A percentile compares a stretch with the other conserved stretches of the same genome.
These are phyloP conservation scores for Rhinolophus ferrumequinum DNA, from an alignment of 2,113 vertebrate species.

Conservation along the genomic window DNA sequence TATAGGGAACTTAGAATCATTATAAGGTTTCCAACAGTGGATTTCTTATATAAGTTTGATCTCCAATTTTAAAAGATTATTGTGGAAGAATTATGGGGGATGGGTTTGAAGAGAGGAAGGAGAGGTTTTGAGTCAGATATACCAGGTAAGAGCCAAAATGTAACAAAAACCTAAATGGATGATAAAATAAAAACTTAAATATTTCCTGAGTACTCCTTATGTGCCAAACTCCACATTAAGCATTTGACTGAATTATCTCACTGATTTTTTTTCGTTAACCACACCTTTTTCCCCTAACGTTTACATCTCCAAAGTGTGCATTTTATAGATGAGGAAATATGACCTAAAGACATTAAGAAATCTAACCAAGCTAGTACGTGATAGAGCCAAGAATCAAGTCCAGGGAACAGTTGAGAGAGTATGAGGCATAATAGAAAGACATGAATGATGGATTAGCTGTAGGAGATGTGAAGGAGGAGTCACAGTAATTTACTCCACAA, in stretches of 20 bases:
- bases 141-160: background rate
- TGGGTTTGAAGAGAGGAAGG: background rate
- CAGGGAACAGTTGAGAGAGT: background rate
- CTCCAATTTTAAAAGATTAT: background rate
- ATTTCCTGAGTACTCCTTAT: rapidly evolving
- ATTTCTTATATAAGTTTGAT: background rate
- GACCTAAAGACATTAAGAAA: background rate
- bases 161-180: background rate
- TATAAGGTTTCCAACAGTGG: background rate
- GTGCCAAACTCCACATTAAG: background rate
- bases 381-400: background rate
- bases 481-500: background rate
- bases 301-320: background rate
- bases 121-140: background rate
- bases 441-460: background rate
- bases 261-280: background rate
- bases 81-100: background rate
- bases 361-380: background rate
- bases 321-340: background rate
- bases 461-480: background rate
- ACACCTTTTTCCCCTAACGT: background rate
- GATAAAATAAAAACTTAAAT: background rate
- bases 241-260: background rate
- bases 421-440: background rate
- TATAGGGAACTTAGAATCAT: background rate